These are phyloP conservation scores for Cryptus armator DNA, from an alignment of 2,888 invertebrate genomes.

Conservation along the genomic window DNA sequence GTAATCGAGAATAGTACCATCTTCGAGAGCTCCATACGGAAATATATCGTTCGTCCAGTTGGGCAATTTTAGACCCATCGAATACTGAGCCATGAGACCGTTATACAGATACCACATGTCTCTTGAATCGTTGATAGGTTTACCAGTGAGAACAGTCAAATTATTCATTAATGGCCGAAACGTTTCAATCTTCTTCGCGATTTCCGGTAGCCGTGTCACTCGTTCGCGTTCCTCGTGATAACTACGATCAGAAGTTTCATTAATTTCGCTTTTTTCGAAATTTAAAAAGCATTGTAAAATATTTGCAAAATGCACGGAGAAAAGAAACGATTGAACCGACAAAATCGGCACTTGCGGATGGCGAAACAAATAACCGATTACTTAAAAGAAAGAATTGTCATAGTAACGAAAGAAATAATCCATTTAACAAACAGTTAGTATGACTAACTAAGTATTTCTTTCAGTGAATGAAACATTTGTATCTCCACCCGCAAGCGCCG, in stretches of 20 bases:
- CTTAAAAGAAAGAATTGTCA: no score
- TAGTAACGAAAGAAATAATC: background rate
- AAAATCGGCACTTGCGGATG: no score
- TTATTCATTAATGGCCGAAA: constrained; percentile 70
- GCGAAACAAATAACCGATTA: no score
- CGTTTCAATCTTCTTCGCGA: constrained; percentile 50
- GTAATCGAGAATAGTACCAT: constrained; percentile 86
- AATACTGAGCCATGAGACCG: constrained; percentile 84
- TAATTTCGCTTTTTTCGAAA: background rate
- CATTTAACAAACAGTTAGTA: no score
- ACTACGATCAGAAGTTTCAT: constrained; percentile 62
- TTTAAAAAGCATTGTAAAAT: background rate
- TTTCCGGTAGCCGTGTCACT: constrained; percentile 65
- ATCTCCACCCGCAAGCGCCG: background rate
- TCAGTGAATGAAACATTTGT: background rate
- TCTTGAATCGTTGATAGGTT: constrained; percentile 64
- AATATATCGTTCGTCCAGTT: constrained; percentile 87
- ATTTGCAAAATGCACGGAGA: background rate
- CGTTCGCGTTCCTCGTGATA: constrained; percentile 73
- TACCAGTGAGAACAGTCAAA: constrained; percentile 73
- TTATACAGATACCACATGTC: constrained; percentile 76
- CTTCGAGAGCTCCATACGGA: constrained; percentile 86
- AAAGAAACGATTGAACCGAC: no score
- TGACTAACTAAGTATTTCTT: no score
- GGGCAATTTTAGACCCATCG: constrained; percentile 86